Evolutionary conservation across 2,797 vertebrate species (phyloP), one percentile per base, ranked within the genome.

Genomic region (Benthosema pterotum): DNA sequence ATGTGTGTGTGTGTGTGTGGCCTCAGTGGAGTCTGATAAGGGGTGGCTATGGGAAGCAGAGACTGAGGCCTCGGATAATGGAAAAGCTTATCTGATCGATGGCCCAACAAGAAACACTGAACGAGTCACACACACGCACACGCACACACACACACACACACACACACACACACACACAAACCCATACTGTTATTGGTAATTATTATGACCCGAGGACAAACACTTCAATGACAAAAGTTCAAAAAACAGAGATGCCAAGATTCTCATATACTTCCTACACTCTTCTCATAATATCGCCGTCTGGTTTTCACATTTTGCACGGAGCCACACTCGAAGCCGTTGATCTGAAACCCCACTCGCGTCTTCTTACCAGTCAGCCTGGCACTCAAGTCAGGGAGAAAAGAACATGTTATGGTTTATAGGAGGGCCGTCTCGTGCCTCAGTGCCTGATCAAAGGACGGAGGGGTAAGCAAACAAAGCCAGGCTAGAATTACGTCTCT

Each of bases 61-160:
- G 87, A 89, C 89, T 89, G 87, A 89, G 86, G 90, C 86, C 85
- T 87, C 83, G 90, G 87, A 91, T 90, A 91, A 91, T 91, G 88
- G 90, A 90, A 91, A 91, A 87, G 84, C 90, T 91, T 91, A 91
- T 91, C 90, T 89, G 90, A 91, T 90, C 88, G 81, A 91, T 89
- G 83, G 85, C 89, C 90, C 87, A 88, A 88, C 86, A 89, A 88
- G 84, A 74, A 91, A 88, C 87, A 87, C 75, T 74, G 79, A 85
- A 82, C 75, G 77, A 72, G 74, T 77, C 84, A 87, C 75, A 74
- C 47, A 75, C 75, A 77, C 71, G 79, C 69, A 80, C 56, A 57
- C 14, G 67, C 65, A 55, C 60, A 82, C 42, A 17, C n/a, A 63
- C 51, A 64, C 42, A 66, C 53, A 55, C 16, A 2, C 45, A 42